These are phyloP conservation scores for silkworm (Bombyx mori) DNA, from an alignment of 1,140 invertebrate genomes.

Conservation along the genomic window DNA sequence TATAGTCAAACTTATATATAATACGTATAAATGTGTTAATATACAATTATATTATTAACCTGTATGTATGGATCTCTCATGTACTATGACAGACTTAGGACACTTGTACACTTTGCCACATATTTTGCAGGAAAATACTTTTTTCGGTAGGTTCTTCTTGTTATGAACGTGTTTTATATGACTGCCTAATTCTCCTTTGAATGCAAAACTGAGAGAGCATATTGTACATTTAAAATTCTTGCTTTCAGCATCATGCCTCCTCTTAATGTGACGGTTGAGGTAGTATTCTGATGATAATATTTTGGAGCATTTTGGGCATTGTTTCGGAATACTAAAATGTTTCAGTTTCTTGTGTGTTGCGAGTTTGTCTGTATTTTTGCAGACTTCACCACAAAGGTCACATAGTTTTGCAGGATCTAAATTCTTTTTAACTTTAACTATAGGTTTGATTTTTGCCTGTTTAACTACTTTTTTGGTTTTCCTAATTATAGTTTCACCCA, in stretches of 20 bases:
- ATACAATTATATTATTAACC: constrained; percentile 29
- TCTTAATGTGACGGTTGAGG: constrained; percentile 52
- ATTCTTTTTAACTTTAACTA: constrained; percentile 2
- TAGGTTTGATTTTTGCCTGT: constrained; percentile 17
- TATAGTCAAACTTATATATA: too few species aligned
- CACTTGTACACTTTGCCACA: constrained; percentile 62
- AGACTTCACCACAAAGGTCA: constrained; percentile 51
- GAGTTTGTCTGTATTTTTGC: constrained; percentile 39
- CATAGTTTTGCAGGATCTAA: constrained; percentile 34
- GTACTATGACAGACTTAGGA: constrained; percentile 57
- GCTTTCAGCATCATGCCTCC: constrained; percentile 41
- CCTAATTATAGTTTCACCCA: constrained; percentile 10
- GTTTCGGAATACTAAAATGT: constrained; percentile 33
- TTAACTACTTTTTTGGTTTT: constrained; percentile 10
- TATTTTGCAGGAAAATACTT: constrained; percentile 48
- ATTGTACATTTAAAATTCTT: constrained; percentile 49
- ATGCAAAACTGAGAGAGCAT: constrained; percentile 57
- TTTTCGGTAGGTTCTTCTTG: constrained; percentile 37
- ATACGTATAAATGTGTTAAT: too few species aligned
- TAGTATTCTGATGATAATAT: constrained; percentile 50
- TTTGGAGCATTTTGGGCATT: constrained; percentile 48
- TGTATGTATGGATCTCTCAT: constrained; percentile 67
- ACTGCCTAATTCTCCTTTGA: constrained; percentile 44
- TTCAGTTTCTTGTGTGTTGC: constrained; percentile 33
- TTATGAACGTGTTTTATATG: constrained; percentile 59